Conservation (phyloP, 2,888 invertebrate species). For the Chouioia cunea region DNA sequence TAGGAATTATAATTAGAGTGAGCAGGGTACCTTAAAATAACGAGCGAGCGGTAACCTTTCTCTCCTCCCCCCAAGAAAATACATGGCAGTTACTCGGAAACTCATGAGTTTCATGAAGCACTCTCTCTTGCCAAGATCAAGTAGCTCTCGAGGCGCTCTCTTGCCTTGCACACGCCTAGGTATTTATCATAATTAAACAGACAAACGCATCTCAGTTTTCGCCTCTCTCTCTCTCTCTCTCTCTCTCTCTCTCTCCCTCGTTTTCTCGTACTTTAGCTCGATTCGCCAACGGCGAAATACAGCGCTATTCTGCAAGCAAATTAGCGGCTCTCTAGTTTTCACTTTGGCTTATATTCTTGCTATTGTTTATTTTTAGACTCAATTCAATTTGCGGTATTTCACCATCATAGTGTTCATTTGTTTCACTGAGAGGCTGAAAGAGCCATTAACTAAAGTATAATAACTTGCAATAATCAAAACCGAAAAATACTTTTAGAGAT, state of each 20-base stretch:
- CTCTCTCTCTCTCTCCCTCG: constrained; percentile 1
- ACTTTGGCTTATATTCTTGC: background rate
- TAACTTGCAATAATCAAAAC: no score
- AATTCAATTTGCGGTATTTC: no score
- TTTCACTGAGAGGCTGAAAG: no score
- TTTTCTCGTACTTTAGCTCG: background rate
- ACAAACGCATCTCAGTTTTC: constrained; percentile 25
- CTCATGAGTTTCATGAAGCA: constrained; percentile 28
- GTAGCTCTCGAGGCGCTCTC: constrained; percentile 28
- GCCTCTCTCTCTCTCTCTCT: constrained; percentile 7
- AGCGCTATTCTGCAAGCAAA: background rate
- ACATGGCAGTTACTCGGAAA: constrained; percentile 16
- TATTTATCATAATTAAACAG: constrained; percentile 48
- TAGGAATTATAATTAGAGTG: constrained; percentile 47
- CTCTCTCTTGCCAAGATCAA: constrained; percentile 33
- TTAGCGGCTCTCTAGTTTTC: background rate
- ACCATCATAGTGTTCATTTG: no score
- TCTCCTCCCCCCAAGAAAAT: background rate
- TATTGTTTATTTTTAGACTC: no score
- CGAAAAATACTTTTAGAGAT: no score
- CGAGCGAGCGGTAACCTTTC: constrained; percentile 39
- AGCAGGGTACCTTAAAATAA: constrained; percentile 40
- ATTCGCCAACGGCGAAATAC: background rate
- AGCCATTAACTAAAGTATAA: no score
- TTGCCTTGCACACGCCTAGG: background rate